Percentiles rank a stretch among this genome's conserved stretches.
phyloP scores from a whole-genome alignment of 2,797 vertebrate genomes.

The Pipistrellus nathusii region DNA sequence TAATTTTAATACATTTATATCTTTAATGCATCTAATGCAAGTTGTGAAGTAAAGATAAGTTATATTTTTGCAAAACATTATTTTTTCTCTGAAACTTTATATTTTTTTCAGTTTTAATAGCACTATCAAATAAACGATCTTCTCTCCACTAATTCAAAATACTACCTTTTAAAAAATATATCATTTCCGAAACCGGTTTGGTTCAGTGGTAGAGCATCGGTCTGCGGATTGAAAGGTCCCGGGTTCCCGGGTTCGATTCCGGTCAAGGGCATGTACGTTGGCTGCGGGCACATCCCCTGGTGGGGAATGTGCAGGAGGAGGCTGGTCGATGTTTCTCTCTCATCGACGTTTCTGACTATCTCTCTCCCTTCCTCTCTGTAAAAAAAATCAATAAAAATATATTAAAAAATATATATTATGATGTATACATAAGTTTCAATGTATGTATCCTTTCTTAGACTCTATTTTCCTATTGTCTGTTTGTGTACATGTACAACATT shows the following conservation, averaged over 20 bases:
- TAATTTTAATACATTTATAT: background rate
- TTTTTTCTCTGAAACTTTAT: background rate
- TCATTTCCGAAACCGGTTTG: too few species aligned
- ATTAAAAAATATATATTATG: background rate
- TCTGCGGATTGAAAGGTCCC: too few species aligned
- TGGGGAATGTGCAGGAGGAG: too few species aligned
- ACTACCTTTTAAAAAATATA: too few species aligned
- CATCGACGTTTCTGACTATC: too few species aligned
- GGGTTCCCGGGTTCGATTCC: too few species aligned
- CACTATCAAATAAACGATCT: background rate
- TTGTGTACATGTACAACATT: background rate
- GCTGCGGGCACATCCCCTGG: too few species aligned
- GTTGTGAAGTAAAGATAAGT: background rate
- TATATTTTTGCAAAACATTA: background rate
- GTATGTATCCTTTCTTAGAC: background rate
- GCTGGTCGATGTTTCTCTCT: too few species aligned
- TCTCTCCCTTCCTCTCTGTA: too few species aligned
- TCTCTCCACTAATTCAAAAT: background rate
- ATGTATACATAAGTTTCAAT: background rate
- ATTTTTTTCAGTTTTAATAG: background rate
- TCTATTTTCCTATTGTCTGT: background rate
- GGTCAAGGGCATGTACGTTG: too few species aligned
- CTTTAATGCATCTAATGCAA: background rate
- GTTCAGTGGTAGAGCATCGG: too few species aligned
- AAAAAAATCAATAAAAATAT: too few species aligned